Base-by-base conservation (phyloP, 1,140 invertebrate genomes). In the Scaptomyza pallida region DNA sequence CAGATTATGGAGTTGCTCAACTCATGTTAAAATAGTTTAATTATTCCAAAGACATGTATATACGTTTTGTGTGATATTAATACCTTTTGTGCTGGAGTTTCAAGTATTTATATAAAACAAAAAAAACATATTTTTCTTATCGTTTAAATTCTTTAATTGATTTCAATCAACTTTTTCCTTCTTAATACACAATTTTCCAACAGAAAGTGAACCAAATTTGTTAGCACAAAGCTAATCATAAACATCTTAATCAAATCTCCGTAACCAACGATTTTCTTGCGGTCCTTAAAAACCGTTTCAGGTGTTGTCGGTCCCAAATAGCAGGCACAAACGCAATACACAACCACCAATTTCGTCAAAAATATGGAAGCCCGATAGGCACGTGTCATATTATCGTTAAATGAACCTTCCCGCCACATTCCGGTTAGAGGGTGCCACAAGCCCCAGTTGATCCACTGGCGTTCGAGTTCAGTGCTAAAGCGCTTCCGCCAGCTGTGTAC, bases 391-490 rank as follows among this genome's bases (percentile, higher is more conserved):
- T 10, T 54, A 0, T 51, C 10, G n/a, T 13, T 13, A 1, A 17
- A 2, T n/a, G 16, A 13, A 10, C n/a, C 35, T 0, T 79, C 75
- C 0, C 75, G 48, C 80, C 80, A 83, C 1, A 5, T 40, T 0
- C 80, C 75, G 0, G 15, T 56, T 0, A 83, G 0, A 0, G 80
- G 80, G 10, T 79, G 80, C 72, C 72, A 79, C 10, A 83, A 16
- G 2, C 57, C 37, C 75, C 75, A 83, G 16, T 83, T 83, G 21
- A 62, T 33, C 67, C 59, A 79, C 0, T 59, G n/a, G 2, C 41
- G 59, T 19, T 83, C 80, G 6, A 50, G 60, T 10, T 44, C 8
- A 1, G 8, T 0, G 0, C 0, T 4, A 19, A 83, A 79, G 4
- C 80, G 43, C 1, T 5, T 13, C 0, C 26, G 9, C 68, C 64